A percentile compares a stretch with the other conserved stretches of the same genome.
phyloP scores from a whole-genome alignment of 1,140 invertebrate genomes.

The Zaprionus nigranus region DNA sequence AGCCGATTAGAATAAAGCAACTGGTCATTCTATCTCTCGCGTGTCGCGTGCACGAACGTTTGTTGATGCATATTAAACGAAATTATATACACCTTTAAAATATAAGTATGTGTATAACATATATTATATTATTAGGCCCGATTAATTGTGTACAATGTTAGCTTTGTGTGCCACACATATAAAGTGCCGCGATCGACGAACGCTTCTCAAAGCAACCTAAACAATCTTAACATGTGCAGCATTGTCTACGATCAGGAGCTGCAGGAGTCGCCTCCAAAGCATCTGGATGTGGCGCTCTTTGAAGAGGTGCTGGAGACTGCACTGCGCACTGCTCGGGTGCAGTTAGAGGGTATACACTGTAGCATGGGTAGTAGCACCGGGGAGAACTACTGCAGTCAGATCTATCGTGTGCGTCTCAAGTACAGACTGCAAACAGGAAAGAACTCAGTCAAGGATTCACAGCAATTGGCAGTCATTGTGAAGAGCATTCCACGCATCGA shows the following conservation, averaged over 20 bases:
- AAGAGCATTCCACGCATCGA: slow-evolving; percentile 69
- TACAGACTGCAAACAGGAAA: slow-evolving; percentile 30
- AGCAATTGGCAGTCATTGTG: slow-evolving; percentile 58
- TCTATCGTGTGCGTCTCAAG: slow-evolving; percentile 57
- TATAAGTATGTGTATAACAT: slow-evolving; percentile 18
- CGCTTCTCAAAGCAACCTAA: slow-evolving; percentile 47
- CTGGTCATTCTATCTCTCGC: slow-evolving; percentile 41
- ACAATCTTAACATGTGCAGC: slow-evolving; percentile 57
- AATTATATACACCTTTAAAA: slow-evolving; percentile 34
- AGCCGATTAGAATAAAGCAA: slow-evolving; percentile 23
- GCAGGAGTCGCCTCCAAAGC: slow-evolving; percentile 49
- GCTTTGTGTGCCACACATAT: slow-evolving; percentile 48
- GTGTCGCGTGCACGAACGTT: slow-evolving; percentile 10
- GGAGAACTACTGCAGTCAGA: slow-evolving; percentile 77
- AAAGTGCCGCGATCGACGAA: slow-evolving; percentile 8
- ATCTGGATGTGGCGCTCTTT: slow-evolving; percentile 69
- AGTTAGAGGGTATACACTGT: slow-evolving; percentile 45
- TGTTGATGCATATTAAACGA: slow-evolving; percentile 55
- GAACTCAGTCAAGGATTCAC: not conserved
- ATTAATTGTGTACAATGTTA: slow-evolving; percentile 39
- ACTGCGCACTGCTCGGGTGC: slow-evolving; percentile 43
- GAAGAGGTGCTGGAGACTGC: slow-evolving; percentile 72
- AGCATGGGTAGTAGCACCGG: slow-evolving; percentile 70
- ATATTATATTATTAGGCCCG: not conserved
- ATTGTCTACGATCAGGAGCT: slow-evolving; percentile 66